Evolutionary conservation across 2,888 invertebrate species (phyloP).

Genomic region (Ischnura elegans): DNA sequence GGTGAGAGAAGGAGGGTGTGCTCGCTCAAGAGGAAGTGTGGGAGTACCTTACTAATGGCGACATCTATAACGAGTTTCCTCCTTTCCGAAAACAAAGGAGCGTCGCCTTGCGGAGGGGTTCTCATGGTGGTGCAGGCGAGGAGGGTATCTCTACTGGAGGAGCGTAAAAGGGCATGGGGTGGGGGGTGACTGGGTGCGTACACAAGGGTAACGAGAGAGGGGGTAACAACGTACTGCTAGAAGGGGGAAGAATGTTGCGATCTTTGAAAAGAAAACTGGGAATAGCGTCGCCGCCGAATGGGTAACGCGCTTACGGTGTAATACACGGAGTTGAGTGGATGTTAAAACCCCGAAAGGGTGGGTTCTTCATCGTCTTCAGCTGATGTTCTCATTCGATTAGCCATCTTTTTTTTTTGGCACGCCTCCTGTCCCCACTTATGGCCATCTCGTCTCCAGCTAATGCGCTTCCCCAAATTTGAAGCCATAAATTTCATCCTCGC

Average conservation of each 20-base stretch:
- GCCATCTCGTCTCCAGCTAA: background rate
- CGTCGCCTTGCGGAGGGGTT: background rate
- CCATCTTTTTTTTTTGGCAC: slow-evolving; percentile 20
- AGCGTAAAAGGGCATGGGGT: background rate
- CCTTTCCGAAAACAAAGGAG: slow-evolving; percentile 63
- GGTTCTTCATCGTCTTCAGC: background rate
- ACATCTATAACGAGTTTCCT: slow-evolving; percentile 65
- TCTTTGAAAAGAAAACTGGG: slow-evolving; percentile 33
- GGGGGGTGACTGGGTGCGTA: background rate
- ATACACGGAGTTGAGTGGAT: background rate
- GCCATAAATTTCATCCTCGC: background rate
- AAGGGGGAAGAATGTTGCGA: slow-evolving; percentile 4
- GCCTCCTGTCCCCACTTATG: slow-evolving; percentile 12
- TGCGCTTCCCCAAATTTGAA: background rate
- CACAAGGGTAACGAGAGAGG: background rate
- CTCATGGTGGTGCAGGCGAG: background rate
- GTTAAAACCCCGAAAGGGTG: background rate
- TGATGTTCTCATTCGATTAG: slow-evolving; percentile 20
- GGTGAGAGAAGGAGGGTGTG: background rate
- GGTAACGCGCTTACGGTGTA: background rate
- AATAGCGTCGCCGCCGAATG: background rate
- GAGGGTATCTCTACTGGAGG: background rate
- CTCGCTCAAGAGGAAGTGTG: slow-evolving; percentile 42
- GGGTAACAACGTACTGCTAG: background rate
- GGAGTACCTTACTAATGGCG: slow-evolving; percentile 58